Base-by-base conservation (phyloP, 1,140 invertebrate genomes). In the Polypedilum vanderplanki region DNA sequence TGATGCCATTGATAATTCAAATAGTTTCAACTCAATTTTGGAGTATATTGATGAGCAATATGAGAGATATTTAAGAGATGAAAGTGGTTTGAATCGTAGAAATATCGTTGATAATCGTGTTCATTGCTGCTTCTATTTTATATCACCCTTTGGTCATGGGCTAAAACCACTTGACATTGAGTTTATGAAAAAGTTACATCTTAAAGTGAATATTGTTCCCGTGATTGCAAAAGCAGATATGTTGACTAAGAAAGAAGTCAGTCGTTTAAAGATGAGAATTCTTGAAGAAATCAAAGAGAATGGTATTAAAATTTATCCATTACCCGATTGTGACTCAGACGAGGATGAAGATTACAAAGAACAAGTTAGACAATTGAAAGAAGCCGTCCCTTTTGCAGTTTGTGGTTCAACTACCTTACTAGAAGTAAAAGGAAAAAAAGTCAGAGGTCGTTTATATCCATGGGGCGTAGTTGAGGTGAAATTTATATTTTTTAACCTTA, bases 391-490 rank as follows among this genome's bases (percentile, higher is more conserved):
- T 77, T 99, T 99, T 86, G 97, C 98, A 74, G 96, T 99, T n/a
- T 97, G 98, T 83, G 97, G 97, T 76, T 96, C 97, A 73, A 98
- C 97, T 75, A 92, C 91, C 10, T 84, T 96, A 22, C 87, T 98
- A 75, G 96, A 98, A 85, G 93, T 95, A 10, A 90, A 93, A 80
- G 94, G 94, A 22, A 88, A 90, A 73, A 94, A 93, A 83, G 93
- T 97, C 74, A 86, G 96, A 74, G 97, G 96, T 12, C 88, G 97
- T 41, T 87, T 97, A 20, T 99, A 99, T 86, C 96, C 97, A 0
- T 99, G 97, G 97, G 98, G 98, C 64, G 93, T 97, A 24, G 96
- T 99, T 0, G 97, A 99, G 87, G 96, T 99, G n/a, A n/a, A n/a
- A n/a, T n/a, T n/a, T n/a, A n/a, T n/a, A n/a, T n/a, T n/a, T n/a